Base-by-base conservation (phyloP, 2,888 invertebrate genomes). In the Matsumyia berberina region DNA sequence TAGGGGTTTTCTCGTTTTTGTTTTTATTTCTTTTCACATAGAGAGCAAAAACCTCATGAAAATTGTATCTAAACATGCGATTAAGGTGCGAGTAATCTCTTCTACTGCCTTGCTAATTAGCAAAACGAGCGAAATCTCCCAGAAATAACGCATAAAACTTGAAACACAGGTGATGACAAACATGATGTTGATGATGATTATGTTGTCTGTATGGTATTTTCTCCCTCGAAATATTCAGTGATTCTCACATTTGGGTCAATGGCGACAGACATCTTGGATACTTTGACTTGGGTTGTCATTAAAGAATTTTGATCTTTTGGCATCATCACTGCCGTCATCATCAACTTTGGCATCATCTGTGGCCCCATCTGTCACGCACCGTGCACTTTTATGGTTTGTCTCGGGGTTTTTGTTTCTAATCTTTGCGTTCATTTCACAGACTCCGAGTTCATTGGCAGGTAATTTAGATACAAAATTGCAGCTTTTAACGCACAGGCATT, bases 81-180 rank as follows among this genome's bases (percentile, higher is more conserved):
- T 83, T 72, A 67, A 73, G 53, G 51, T 53, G 66, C 72, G 66
- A 78, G 60, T 82, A 78, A 78, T 67, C 60, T 73, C 62, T 62
- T 33, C 55, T 67, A 62, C 55, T 73, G 82, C 58, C 60, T 66
- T 53, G 72, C 78, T 78, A 83, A 83, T 83, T 67, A 83, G 55
- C 60, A 55, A 78, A 78, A 62, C 73, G 78, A 78, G 78, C 37
- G 66, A 78, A 83, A 62, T 67, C 60, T 62, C 29, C 58, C 33
- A 49, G 55, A 62, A 80, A 60, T 62, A 57, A 15, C 29, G 42
- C 58, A 58, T 58, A 66, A 66, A 81, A 55, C 62, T 55, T 37
- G 37, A 42, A 35, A 60, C 42, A 24, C 49, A 55, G 57, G 60
- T 60, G 73, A 73, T 60, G 67, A 74, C 24, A 49, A 51, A 42